Evolutionary conservation across 2,888 invertebrate species (phyloP), one percentile per base, ranked within the genome.

Genomic region (Zygothrica quintamaculata): DNA sequence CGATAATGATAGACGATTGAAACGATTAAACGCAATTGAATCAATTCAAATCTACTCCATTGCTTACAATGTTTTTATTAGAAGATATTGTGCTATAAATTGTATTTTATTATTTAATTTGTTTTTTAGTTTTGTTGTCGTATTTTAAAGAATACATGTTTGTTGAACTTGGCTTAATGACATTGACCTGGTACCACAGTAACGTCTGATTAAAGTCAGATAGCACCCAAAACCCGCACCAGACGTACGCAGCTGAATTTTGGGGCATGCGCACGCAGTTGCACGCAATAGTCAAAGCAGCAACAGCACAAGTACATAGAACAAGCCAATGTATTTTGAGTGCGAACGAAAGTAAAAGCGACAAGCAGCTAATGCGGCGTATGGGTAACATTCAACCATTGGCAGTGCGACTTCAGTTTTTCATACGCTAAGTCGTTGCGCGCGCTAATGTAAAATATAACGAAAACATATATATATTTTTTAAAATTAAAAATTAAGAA

Each of bases 391-490:
- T 82, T 66, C 62, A 59, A 58, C 57, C 75, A 64, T 44, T 42
- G 57, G 15, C 84, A 80, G 84, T 80, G 48, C 71, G 67, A 76
- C 80, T 80, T 77, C 81, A 80, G 80, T 76, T 84, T 78, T 73
- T 61, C 76, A 68, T 47, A 68, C 78, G 84, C 56, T 44, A 70
- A 78, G 74, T 80, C 73, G 80, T 80, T 67, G 36, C 56, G 61
- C 61, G 53, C 12, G 33, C 29, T 29, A 33, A 22, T 15, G 13
- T 16, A 22, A 55, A 48, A 18, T 25, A 12, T 25, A 48, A 29
- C n/a, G n/a, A n/a, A n/a, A n/a, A n/a, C n/a, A n/a, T n/a, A n/a
- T n/a, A n/a, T n/a, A n/a, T n/a, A n/a, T n/a, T n/a, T n/a, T n/a
- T n/a, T n/a, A n/a, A n/a, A n/a, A n/a, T n/a, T n/a, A n/a, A n/a